These are phyloP conservation scores for Ciconia maguari DNA, from an alignment of 2,113 vertebrate species.

Conservation along the genomic window DNA sequence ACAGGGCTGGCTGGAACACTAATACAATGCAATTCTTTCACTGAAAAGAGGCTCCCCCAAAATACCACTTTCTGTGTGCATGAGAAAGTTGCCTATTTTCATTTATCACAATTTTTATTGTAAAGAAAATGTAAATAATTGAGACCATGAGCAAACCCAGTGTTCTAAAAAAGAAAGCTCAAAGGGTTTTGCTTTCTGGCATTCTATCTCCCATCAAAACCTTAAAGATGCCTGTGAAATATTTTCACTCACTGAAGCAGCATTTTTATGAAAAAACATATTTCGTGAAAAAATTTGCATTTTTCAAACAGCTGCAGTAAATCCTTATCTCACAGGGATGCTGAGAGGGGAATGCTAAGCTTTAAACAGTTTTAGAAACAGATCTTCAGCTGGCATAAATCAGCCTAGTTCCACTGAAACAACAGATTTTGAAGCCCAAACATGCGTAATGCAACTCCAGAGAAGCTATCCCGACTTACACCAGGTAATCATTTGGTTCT, in stretches of 20 bases:
- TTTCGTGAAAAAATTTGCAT: constrained; percentile 48
- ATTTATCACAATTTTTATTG: not conserved
- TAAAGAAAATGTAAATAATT: not conserved
- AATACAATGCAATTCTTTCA: not conserved
- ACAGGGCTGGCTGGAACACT: not conserved
- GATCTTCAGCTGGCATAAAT: constrained; percentile 5
- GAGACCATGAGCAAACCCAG: not conserved
- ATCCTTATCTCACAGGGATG: constrained; percentile 9
- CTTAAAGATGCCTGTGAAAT: constrained; percentile 39
- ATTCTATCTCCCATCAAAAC: constrained; percentile 1
- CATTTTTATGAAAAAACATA: constrained; percentile 20
- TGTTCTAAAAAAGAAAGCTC: not conserved
- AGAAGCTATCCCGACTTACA: not conserved
- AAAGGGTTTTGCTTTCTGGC: not conserved
- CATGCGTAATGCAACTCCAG: no score
- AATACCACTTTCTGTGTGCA: not conserved
- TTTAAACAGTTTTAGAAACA: not conserved
- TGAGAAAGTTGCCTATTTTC: not conserved
- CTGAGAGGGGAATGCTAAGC: not conserved
- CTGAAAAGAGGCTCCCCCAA: not conserved
- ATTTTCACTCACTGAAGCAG: not conserved
- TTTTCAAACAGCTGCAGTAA: constrained; percentile 57
- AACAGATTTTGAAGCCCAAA: not conserved
- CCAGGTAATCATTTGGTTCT: not conserved
- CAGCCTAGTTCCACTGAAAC: not conserved